Conservation (phyloP, 2,888 invertebrate genomes). For the Scaptodrosophila latifasciaeformis region DNA sequence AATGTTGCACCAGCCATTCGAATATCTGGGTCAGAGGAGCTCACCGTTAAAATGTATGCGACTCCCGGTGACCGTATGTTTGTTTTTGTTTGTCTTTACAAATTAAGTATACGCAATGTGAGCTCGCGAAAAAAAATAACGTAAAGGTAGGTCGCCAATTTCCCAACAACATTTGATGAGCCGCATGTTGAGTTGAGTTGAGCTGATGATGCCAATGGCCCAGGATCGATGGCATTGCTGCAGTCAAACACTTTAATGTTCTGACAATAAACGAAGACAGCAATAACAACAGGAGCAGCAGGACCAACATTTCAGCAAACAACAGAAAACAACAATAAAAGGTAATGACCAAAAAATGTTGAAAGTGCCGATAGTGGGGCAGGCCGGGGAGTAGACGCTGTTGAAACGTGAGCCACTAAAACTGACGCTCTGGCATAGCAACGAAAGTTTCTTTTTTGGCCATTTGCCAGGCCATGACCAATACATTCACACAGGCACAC, state of each 20-base stretch:
- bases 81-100: conserved; percentile 11
- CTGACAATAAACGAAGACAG: conserved; percentile 20
- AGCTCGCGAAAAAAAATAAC: neutral
- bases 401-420: too few species aligned
- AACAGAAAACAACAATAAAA: conserved; percentile 5
- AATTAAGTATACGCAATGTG: conserved; percentile 60
- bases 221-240: conserved; percentile 15
- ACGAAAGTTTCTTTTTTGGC: conserved; percentile 19
- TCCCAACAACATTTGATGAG: neutral
- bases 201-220: conserved; percentile 1
- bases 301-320: conserved; percentile 2
- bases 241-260: conserved; percentile 36
- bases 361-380: neutral
- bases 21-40: conserved; percentile 51
- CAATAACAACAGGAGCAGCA: conserved; percentile 5
- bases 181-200: too few species aligned
- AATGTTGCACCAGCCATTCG: conserved; percentile 25
- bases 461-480: conserved; percentile 5
- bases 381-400: too few species aligned
- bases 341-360: conserved; percentile 35
- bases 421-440: neutral
- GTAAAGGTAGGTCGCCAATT: too few species aligned
- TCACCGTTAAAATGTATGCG: conserved; percentile 27
- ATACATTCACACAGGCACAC: neutral
- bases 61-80: conserved; percentile 1